These are phyloP conservation scores for Lamellibrachia satsuma DNA, from an alignment of 2,888 invertebrate species.

Conservation along the genomic window DNA sequence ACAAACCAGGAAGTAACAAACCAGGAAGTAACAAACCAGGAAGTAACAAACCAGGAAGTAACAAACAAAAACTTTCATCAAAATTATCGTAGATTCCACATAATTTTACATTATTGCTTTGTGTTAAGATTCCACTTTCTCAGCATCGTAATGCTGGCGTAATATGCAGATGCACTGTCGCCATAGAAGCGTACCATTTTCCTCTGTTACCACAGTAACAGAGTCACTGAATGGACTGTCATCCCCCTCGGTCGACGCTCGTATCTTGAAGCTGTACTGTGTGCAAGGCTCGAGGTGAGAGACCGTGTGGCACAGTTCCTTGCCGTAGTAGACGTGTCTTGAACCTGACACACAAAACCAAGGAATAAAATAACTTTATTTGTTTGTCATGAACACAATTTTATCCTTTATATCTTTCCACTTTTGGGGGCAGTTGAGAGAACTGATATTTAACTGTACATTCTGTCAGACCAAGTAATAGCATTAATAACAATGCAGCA, in stretches of 20 bases:
- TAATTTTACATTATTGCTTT: not conserved
- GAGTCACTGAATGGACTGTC: slow-evolving; percentile 58
- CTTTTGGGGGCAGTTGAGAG: too few relatives aligned
- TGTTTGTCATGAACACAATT: not conserved
- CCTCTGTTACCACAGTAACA: slow-evolving; percentile 30
- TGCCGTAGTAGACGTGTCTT: slow-evolving; percentile 57
- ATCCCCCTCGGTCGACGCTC: slow-evolving; percentile 60
- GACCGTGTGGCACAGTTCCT: slow-evolving; percentile 48
- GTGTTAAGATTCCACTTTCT: not conserved
- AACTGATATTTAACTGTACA: too few relatives aligned
- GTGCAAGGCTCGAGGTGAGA: slow-evolving; percentile 51
- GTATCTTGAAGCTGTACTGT: slow-evolving; percentile 53
- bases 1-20: not conserved
- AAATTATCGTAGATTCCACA: too few relatives aligned
- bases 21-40: not conserved
- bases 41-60: not conserved
- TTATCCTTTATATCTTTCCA: not conserved
- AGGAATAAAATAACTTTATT: not conserved
- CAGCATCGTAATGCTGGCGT: too few relatives aligned
- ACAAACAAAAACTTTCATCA: not conserved
- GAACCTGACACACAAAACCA: slow-evolving; percentile 40
- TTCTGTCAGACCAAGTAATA: too few relatives aligned
- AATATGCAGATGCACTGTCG: not conserved
- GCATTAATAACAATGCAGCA: too few relatives aligned
- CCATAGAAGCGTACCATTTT: not conserved